Conservation (phyloP, 2,113 vertebrate genomes). For the Polyodon spathula region DNA sequence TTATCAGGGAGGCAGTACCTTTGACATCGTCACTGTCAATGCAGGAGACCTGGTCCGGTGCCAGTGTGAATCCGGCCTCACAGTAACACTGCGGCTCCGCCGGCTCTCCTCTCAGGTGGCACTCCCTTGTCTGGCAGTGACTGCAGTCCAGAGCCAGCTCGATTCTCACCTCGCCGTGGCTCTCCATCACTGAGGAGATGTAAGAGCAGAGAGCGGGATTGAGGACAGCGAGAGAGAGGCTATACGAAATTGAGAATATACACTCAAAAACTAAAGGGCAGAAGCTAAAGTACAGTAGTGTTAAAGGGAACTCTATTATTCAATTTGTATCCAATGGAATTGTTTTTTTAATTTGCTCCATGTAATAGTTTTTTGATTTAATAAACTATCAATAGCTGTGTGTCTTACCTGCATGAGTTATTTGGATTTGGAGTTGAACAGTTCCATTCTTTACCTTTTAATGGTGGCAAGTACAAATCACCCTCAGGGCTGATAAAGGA, state of each 20-base stretch:
- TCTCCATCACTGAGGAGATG: slow-evolving; percentile 70
- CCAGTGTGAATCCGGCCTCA: slow-evolving; percentile 69
- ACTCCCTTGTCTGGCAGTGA: slow-evolving; percentile 84
- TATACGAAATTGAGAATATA: not conserved
- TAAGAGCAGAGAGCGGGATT: not conserved
- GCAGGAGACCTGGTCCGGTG: slow-evolving; percentile 75
- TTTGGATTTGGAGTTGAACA: too few relatives aligned
- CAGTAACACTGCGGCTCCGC: slow-evolving; percentile 77
- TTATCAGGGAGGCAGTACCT: slow-evolving; percentile 27
- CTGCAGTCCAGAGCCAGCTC: slow-evolving; percentile 88
- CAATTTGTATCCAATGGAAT: too few relatives aligned
- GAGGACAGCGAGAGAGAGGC: not conserved
- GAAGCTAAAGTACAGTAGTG: not conserved
- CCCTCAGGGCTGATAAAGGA: slow-evolving; percentile 84
- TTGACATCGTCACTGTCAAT: slow-evolving; percentile 53
- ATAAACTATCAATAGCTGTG: too few relatives aligned
- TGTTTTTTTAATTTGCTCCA: too few relatives aligned
- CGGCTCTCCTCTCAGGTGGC: slow-evolving; percentile 63
- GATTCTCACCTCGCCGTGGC: slow-evolving; percentile 87
- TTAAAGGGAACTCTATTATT: too few relatives aligned
- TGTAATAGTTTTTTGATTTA: too few relatives aligned
- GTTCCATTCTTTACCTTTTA: slow-evolving; percentile 71
- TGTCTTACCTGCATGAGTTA: too few relatives aligned
- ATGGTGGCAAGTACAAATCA: slow-evolving; percentile 70
- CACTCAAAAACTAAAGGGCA: not conserved